A percentile compares a stretch with the other conserved stretches of the same genome.
Evolutionary conservation across 2,113 vertebrate genomes (phyloP).

Genomic region (Podiceps cristatus): DNA sequence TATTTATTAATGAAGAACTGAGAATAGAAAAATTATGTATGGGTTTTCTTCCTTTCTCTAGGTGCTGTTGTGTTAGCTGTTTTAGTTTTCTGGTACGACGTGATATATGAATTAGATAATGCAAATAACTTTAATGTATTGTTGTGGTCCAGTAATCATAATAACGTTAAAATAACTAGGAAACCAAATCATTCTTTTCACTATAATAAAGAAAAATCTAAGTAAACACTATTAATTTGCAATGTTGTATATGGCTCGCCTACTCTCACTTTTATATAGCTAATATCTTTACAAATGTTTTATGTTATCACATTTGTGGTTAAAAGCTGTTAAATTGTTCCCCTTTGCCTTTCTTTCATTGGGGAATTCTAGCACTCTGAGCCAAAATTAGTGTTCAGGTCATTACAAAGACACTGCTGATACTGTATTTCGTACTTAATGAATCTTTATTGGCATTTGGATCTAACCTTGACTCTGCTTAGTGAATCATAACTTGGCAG

Average conservation of each 20-base stretch:
- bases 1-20: background rate
- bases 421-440: slow-evolving; percentile 75
- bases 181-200: background rate
- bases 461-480: slow-evolving; percentile 72
- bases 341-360: background rate
- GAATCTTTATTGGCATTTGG: slow-evolving; percentile 76
- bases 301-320: background rate
- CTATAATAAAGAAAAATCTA: background rate
- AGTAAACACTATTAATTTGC: background rate
- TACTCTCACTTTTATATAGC: background rate
- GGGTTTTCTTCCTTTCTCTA: background rate
- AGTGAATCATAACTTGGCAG: slow-evolving; percentile 68
- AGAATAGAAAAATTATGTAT: background rate
- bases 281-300: background rate
- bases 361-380: slow-evolving; percentile 41
- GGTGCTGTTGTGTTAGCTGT: background rate
- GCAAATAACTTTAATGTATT: background rate
- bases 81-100: background rate
- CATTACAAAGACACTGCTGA: slow-evolving; percentile 79
- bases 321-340: slow-evolving; percentile 29
- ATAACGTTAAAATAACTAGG: background rate
- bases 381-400: slow-evolving; percentile 58
- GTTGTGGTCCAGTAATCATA: background rate
- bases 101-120: background rate
- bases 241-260: background rate